Base-by-base conservation (phyloP, 92 coral and sea anemone species). In the Desmophyllum pertusum region DNA sequence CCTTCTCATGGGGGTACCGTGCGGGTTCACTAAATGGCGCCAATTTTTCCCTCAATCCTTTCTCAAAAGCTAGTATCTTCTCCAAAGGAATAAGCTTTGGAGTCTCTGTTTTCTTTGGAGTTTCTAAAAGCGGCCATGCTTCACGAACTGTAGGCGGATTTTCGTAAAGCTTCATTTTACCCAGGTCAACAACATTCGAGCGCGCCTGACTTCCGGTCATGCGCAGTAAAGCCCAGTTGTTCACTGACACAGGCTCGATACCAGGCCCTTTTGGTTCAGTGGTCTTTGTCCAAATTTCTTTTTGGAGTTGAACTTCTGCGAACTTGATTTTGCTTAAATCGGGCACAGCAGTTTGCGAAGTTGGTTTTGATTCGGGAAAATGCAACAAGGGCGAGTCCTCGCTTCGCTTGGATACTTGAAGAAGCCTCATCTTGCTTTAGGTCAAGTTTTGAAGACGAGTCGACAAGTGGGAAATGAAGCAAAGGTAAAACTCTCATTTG, bases 251-350 rank as follows among this genome's bases (percentile, higher is more conserved):
- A 13, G 38, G 76, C 59, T 43, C 55, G 41, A 23, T 45, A n/a
- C 35, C 61, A 66, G 75, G 79, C 36, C 10, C 77, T 42, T 72
- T 80, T 10, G 80, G 15, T 75, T 85, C 83, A 17, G 67, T 57
- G 36, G 53, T 35, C 51, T 55, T 83, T 6, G 69, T 35, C 61
- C 70, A 76, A 29, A 67, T 27, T 31, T 75, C 83, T 38, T 65
- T 86, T 18, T 77, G 77, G 36, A 75, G 83, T 30, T 48, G 69
- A 6, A 89, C 40, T 42, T 91, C 88, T 10, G 78, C 74, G 65
- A 93, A 87, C 67, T 93, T 89, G 33, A 93, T 89, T 73, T 93
- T 93, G 83, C 83, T 85, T 17, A 86, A 61, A 46, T 91, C 95
- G 18, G 93, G 93, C 1, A 80, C 42, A 2, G 29, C 38, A n/a